These are phyloP conservation scores for Catharus minimus DNA, from an alignment of 2,113 vertebrate species.

Conservation along the genomic window DNA sequence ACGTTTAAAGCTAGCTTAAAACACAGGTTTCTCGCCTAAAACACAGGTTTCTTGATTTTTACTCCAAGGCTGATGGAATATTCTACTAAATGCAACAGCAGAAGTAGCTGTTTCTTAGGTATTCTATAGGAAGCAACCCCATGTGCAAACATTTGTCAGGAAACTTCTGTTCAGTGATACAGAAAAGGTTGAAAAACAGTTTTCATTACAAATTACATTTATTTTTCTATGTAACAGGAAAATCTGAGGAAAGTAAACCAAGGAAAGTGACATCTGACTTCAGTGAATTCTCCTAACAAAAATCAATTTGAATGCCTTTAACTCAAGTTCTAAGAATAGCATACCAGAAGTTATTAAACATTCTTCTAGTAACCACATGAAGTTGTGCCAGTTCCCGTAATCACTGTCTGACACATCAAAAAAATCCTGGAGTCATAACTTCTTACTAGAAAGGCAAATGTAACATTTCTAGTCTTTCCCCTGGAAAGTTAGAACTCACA, in stretches of 20 bases:
- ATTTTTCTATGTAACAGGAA: neutral
- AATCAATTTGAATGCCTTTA: neutral
- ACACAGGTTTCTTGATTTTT: neutral
- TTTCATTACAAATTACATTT: neutral
- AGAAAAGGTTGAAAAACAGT: neutral
- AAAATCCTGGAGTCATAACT: neutral
- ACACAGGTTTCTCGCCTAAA: neutral
- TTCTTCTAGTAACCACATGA: neutral
- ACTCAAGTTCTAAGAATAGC: neutral
- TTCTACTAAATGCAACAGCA: neutral
- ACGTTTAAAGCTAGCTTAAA: neutral
- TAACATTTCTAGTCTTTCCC: neutral
- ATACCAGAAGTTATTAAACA: neutral
- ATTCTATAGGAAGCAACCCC: neutral
- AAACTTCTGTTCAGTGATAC: neutral
- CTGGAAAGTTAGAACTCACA: neutral
- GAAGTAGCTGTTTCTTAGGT: neutral
- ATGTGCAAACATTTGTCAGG: neutral
- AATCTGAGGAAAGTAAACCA: neutral
- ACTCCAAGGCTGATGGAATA: neutral
- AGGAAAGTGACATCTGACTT: neutral
- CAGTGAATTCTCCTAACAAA: neutral
- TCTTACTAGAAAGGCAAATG: neutral
- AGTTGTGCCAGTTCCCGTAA: neutral
- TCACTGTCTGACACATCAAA: neutral